Evolutionary conservation across 1,140 invertebrate genomes (phyloP).

Genomic region (Zaprionus inermis): DNA sequence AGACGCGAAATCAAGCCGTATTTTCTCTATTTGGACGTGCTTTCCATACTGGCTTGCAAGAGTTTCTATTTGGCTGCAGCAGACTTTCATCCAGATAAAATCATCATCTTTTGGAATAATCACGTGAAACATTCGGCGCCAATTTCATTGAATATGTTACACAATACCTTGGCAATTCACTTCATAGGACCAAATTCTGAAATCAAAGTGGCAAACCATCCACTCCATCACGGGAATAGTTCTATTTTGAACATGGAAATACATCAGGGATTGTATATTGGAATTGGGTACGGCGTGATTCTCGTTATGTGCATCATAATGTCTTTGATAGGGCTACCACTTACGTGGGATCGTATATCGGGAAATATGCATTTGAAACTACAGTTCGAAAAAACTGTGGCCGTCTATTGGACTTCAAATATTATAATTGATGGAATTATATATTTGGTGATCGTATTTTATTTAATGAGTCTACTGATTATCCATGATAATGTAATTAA

Average conservation of each 20-base stretch:
- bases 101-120: conserved; percentile 14
- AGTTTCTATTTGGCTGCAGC: conserved; percentile 11
- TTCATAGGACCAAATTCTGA: neutral
- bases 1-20: conserved; percentile 8
- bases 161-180: conserved; percentile 16
- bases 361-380: neutral
- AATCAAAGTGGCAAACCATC: conserved; percentile 21
- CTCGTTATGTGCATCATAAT: neutral
- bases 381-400: neutral
- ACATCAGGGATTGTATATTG: neutral
- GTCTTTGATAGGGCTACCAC: neutral
- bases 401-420: neutral
- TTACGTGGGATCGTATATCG: neutral
- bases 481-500: neutral
- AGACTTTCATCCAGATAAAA: neutral
- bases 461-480: neutral
- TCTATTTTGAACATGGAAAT: neutral
- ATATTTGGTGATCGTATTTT: neutral
- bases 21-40: neutral
- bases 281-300: neutral
- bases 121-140: conserved; percentile 13
- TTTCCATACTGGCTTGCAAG: neutral
- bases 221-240: neutral
- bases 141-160: conserved; percentile 22
- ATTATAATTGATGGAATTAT: neutral